Evolutionary conservation across 2,113 vertebrate species (phyloP).

Genomic region (Eidolon helvum): DNA sequence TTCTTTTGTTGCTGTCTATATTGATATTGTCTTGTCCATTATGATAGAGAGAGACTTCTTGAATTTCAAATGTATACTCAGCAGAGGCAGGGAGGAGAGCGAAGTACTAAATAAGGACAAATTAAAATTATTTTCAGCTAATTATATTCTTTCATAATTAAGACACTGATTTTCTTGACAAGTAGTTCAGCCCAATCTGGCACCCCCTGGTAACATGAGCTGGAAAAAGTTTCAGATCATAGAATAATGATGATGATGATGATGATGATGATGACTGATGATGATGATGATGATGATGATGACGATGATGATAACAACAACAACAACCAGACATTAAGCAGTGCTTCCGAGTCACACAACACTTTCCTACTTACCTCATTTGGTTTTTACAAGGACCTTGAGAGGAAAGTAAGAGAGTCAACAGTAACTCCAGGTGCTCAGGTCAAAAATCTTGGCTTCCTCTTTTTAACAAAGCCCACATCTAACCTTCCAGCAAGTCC

Average conservation of each 20-base stretch:
- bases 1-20: conserved; percentile 38
- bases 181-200: neutral
- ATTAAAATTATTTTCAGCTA: conserved; percentile 61
- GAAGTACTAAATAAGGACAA: conserved; percentile 32
- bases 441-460: neutral
- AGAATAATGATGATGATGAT: neutral
- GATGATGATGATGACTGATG: neutral
- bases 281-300: neutral
- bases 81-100: neutral
- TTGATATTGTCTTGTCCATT: conserved; percentile 50
- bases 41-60: conserved; percentile 12
- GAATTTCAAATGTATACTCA: conserved; percentile 48
- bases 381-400: neutral
- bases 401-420: neutral
- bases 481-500: neutral
- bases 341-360: neutral
- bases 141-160: conserved; percentile 36
- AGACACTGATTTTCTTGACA: conserved; percentile 55
- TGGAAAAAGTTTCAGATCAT: neutral
- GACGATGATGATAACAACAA: neutral
- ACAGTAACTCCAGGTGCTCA: neutral
- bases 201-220: neutral
- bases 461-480: neutral
- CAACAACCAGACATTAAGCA: neutral
- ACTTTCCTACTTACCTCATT: neutral